These are phyloP conservation scores for Eulimnadia texana DNA, from an alignment of 1,140 invertebrate species.

Conservation along the genomic window DNA sequence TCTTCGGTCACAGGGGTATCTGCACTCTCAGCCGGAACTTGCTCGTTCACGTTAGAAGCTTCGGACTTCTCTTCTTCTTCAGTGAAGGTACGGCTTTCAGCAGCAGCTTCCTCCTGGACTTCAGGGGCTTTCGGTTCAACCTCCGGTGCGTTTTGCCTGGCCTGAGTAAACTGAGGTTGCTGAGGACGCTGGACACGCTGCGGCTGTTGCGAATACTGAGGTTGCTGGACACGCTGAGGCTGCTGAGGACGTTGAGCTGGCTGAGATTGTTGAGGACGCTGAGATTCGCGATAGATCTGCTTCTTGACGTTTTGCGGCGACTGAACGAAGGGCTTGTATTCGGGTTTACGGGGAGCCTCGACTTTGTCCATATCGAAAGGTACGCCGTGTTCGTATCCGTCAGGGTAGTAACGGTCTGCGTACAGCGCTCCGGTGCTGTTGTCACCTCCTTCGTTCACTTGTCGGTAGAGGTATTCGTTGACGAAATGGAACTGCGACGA, in stretches of 20 bases:
- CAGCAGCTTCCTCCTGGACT: too few species aligned
- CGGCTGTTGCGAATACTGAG: too few species aligned
- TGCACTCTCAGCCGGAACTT: not conserved
- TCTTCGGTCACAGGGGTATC: too few species aligned
- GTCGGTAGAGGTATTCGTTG: constrained; percentile 82
- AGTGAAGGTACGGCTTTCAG: too few species aligned
- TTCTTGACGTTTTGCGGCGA: not conserved
- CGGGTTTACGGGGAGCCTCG: not conserved
- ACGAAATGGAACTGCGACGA: constrained; percentile 82
- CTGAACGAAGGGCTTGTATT: not conserved
- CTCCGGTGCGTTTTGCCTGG: not conserved
- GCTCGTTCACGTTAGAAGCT: not conserved
- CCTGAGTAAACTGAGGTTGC: not conserved
- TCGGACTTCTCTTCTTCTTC: not conserved
- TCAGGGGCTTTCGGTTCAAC: not conserved
- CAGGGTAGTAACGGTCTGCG: constrained; percentile 50
- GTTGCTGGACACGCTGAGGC: not conserved
- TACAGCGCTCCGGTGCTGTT: constrained; percentile 62
- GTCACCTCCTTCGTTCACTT: constrained; percentile 61
- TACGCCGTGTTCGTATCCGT: constrained; percentile 22
- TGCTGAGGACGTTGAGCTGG: not conserved
- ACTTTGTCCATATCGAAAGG: not conserved
- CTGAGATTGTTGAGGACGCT: not conserved
- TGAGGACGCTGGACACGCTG: too few species aligned
- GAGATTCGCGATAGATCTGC: not conserved